Evolutionary conservation across 1,140 invertebrate genomes (phyloP), one percentile per base, ranked within the genome.

Genomic region (Cardiocondyla obscurior): DNA sequence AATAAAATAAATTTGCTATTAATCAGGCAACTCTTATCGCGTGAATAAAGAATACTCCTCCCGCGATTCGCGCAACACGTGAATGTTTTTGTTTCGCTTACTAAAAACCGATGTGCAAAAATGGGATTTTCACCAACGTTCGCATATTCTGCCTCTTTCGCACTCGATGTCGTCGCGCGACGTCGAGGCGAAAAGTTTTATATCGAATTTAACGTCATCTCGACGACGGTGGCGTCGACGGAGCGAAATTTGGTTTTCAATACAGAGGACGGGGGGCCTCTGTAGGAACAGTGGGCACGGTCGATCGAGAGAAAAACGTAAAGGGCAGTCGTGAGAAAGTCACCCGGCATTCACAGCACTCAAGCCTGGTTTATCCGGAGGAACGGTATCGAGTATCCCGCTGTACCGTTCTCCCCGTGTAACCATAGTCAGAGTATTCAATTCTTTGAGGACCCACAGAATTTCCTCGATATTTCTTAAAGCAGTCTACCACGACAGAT

Each of bases 251-350:
- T 70, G 79, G 30, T 72, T 82, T 58, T 82, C 79, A 82, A 58
- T 82, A 72, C 22, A 60, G 60, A 72, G n/a, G n/a, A 82, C 19
- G 44, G 46, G 79, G 44, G 46, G 79, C 49, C 36, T 70, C 4
- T 28, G 22, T 4, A 22, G 33, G 44, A 74, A 53, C 39, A 73
- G 36, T 10, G 19, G 30, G 19, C 36, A 16, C 49, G 28, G 28
- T 74, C 51, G 39, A 36, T 77, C 33, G 28, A 60, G 30, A 49
- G 58, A 70, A 39, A 69, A 53, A 46, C 60, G 42, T 22, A 44
- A 60, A 3, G 72, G 57, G 57, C 76, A 72, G 64, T 81, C 67
- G 57, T 82, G 77, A 77, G 49, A 84, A 84, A 84, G 83, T 84
- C 83, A 49, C 77, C 76, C 62, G 73, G 64, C 67, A 84, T 81